phyloP scores from a whole-genome alignment of 2,797 vertebrate species.

The Halcyon smyrnensis region DNA sequence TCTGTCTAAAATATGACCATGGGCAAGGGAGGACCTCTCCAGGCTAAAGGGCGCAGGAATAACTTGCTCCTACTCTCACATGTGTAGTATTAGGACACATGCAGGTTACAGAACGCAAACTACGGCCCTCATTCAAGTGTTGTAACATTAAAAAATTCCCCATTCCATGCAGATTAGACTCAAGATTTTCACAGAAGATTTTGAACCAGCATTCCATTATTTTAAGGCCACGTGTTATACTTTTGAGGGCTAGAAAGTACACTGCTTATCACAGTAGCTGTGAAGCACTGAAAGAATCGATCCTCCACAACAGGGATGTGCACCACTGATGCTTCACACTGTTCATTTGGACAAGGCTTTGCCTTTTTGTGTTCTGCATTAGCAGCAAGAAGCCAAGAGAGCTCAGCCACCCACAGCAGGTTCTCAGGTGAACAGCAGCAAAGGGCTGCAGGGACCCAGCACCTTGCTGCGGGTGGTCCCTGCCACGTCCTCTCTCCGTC shows the following conservation, averaged over 20 bases:
- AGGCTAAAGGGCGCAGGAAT: neutral
- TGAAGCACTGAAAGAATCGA: neutral
- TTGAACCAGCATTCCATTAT: neutral
- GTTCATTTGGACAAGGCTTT: neutral
- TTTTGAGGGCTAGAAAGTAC: neutral
- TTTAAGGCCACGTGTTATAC: neutral
- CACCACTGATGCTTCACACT: neutral
- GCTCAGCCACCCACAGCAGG: neutral
- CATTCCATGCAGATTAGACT: neutral
- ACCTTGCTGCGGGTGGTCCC: neutral
- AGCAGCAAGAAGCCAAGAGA: neutral
- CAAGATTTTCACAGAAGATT: neutral
- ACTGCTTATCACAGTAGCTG: neutral
- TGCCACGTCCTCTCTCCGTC: neutral
- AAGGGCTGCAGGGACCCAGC: neutral
- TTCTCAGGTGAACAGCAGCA: accelerated
- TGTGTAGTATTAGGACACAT: neutral
- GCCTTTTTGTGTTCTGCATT: neutral
- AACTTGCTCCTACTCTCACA: neutral
- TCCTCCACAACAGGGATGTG: no score
- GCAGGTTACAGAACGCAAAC: neutral
- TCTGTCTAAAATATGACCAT: neutral
- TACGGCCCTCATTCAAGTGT: neutral
- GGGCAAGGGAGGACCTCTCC: neutral
- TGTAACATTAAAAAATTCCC: neutral